Evolutionary conservation across 2,888 invertebrate species (phyloP).

Genomic region (Zhuqinia jingwanae): DNA sequence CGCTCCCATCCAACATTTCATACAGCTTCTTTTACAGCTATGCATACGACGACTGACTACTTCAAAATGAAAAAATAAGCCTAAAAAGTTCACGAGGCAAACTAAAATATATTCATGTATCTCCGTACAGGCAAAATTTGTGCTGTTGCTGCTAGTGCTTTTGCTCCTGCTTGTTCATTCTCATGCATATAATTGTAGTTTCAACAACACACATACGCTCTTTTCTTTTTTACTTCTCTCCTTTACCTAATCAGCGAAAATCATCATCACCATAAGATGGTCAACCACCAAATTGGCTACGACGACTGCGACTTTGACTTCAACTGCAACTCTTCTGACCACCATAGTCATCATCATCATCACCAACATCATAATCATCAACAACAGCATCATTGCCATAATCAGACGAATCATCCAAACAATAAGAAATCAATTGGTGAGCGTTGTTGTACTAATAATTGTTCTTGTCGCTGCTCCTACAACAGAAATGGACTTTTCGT

Average conservation of each 20-base stretch:
- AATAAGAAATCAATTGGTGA: slow-evolving; percentile 67
- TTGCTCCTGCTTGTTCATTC: slow-evolving; percentile 64
- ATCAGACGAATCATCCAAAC: slow-evolving; percentile 51
- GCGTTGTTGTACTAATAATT: slow-evolving; percentile 56
- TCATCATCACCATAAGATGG: slow-evolving; percentile 72
- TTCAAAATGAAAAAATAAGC: slow-evolving; percentile 34
- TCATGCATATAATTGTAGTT: slow-evolving; percentile 65
- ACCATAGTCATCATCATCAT: slow-evolving; percentile 23
- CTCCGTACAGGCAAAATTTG: slow-evolving; percentile 42
- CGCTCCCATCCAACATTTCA: slow-evolving; percentile 56
- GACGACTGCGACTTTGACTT: slow-evolving; percentile 53
- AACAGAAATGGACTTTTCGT: slow-evolving; percentile 50
- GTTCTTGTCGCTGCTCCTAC: slow-evolving; percentile 28
- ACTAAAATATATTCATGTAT: slow-evolving; percentile 18
- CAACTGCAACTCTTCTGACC: slow-evolving; percentile 60
- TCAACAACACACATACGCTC: slow-evolving; percentile 61
- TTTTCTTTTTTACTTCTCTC: slow-evolving; percentile 63
- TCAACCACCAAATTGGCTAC: slow-evolving; percentile 71
- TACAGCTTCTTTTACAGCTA: slow-evolving; percentile 36
- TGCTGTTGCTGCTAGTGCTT: slow-evolving; percentile 33
- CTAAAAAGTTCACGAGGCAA: slow-evolving; percentile 28
- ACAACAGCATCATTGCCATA: slow-evolving; percentile 13
- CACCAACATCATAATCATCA: slow-evolving; percentile 28
- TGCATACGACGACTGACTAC: too few species aligned
- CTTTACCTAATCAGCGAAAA: slow-evolving; percentile 71